Evolutionary conservation across 2,113 vertebrate genomes (phyloP), one percentile per base, ranked within the genome.

Genomic region (Corvus hawaiiensis): DNA sequence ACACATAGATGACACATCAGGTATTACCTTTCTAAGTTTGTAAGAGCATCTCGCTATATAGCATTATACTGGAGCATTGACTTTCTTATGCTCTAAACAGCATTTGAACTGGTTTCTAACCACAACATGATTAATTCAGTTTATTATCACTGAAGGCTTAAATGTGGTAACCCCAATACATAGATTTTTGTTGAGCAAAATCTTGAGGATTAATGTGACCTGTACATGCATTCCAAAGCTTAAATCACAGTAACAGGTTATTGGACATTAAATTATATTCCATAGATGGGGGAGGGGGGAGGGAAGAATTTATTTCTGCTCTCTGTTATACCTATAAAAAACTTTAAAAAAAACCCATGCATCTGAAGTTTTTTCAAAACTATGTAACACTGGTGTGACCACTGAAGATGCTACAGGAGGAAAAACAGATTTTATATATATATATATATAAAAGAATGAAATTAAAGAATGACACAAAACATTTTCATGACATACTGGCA

Each of bases 281-380:
- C 46, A 75, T 4, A 58, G 30, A 87, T 28, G 23, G 15, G 30
- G 7, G 11, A 35, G 18, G 10, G 15, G 13, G 28, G 17, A 48
- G 4, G 11, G 5, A 14, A 26, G 39, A 43, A 52, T 55, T 82
- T 3, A 73, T 80, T 84, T 67, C 26, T 74, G 22, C 17, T 68
- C 6, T 46, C 30, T 61, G 22, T 74, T 62, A 24, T 7, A 44
- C 3, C 26, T 51, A 16, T 33, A 51, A 71, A 71, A 76, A 24
- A 4, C 5, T 48, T 59, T 49, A 1, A 0, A 4, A 39, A 56
- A 43, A 51, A 4, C 24, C 21, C 13, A 54, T 3, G 23, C 6
- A 62, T 26, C 28, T 58, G 17, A 89, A 56, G 10, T 55, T 81
- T 73, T 71, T 78, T 58, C 64, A 84, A 73, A 86, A 41, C 16